Base-by-base conservation (phyloP, 1,140 invertebrate species). In the Drosophila dunni region DNA sequence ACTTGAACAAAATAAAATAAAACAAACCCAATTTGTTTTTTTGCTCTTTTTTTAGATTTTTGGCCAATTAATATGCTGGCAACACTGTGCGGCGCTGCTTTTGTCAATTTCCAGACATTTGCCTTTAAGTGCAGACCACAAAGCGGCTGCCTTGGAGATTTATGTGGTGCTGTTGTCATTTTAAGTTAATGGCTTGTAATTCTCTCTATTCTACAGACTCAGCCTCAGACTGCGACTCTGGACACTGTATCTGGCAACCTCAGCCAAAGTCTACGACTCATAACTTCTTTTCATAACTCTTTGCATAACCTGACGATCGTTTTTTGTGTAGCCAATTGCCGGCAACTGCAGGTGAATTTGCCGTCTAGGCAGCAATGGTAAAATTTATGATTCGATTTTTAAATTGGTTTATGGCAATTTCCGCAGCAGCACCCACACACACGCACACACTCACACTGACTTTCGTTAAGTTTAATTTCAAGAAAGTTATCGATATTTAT, bases 51-150 rank as follows among this genome's bases (percentile, higher is more conserved):
- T 20, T 20, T 20, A 20, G 17, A 20, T 20, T 20, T 29, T 29
- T 29, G 24, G 24, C 24, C 24, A 29, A 29, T 5, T 4, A 29
- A 29, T 29, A 29, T 6, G 4, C 24, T 29, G 24, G 24, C 24
- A 29, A 29, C 24, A 29, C 24, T 29, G 24, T 63, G 78, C 78
- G 62, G 53, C 65, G 50, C 72, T 74, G 56, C 64, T 66, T 86
- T 83, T 86, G 83, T 79, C 83, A 79, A 79, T 82, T 88, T 66
- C 68, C 78, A 85, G 82, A 81, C 75, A 86, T 86, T 82, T 78
- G 75, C 63, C 75, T 79, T 73, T 73, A 77, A 79, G 75, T 76
- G 66, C 77, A 62, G 6, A 48, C 51, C 46, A 61, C 56, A 74
- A 68, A 68, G 68, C 71, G 65, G 71, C 71, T 74, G 71, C 48